phyloP scores from a whole-genome alignment of 2,113 vertebrate species.

The Microcebus lehilahytsara region DNA sequence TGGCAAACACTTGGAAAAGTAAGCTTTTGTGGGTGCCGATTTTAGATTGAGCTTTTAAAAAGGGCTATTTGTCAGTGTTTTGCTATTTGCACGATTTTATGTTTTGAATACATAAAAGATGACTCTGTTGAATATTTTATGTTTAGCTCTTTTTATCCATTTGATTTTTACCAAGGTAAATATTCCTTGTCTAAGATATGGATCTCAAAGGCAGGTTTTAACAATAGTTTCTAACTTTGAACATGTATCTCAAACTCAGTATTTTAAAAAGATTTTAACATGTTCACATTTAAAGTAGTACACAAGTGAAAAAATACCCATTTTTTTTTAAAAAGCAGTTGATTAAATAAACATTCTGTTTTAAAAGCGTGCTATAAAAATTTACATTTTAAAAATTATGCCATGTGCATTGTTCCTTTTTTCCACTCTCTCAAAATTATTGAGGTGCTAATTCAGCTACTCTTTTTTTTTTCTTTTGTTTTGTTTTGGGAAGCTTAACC shows the following conservation, averaged over 20 bases:
- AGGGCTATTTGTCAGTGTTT: not conserved
- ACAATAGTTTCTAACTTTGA: not conserved
- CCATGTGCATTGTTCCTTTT: not conserved
- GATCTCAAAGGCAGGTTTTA: not conserved
- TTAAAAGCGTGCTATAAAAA: not conserved
- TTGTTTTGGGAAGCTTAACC: not conserved
- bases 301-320: not conserved
- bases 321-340: not conserved
- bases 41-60: not conserved
- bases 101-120: constrained; percentile 24
- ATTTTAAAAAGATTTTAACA: not conserved
- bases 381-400: not conserved
- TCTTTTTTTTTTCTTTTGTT: not conserved
- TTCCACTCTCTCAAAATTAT: not conserved
- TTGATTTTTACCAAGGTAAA: not conserved
- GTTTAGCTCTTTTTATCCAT: not conserved
- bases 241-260: not conserved
- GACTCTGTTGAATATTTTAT: not conserved
- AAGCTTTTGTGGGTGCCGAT: not conserved
- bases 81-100: not conserved
- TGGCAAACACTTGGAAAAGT: constrained; percentile 39
- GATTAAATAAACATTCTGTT: not conserved
- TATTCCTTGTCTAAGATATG: not conserved
- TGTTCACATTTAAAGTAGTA: not conserved
- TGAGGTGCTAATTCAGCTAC: not conserved